Base-by-base conservation (phyloP, 2,797 vertebrate species). In the Aplochiton taeniatus region DNA sequence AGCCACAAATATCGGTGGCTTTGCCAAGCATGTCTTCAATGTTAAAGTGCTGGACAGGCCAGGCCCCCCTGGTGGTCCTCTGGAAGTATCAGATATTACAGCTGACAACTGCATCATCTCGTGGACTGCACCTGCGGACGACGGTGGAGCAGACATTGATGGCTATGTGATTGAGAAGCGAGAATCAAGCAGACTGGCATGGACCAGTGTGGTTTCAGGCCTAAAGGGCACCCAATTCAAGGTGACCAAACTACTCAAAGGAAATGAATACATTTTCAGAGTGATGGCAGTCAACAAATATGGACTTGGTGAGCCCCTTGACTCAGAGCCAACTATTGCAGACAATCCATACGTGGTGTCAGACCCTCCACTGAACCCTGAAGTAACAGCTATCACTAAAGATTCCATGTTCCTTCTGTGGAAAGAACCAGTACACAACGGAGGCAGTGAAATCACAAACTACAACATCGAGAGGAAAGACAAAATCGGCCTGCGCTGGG, bases 281-380 rank as follows among this genome's bases (percentile, higher is more conserved):
- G 95, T 98, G 56, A 97, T 99, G 95, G 97, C 97, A 76, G 92
- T 97, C 64, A 99, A 99, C 89, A 99, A 98, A 88, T 99, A 96
- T 0, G 98, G 98, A 72, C 74, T 95, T 78, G 98, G 98, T 45
- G 98, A 99, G 76, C 76, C 94, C 42, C 92, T 99, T 70, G 96
- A 98, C 76, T 98, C 98, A 69, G 93, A 94, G 44, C 93, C 96
- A 1, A 69, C 92, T 69, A 90, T 97, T 91, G 95, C 95, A 79
- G 93, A 95, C 61, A 94, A 98, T 86, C 98, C 98, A 48, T 98
- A 95, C 69, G 85, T 92, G 60, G 89, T 92, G 72, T 93, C 98
- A 69, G 95, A 95, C 88, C 92, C 94, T 74, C 98, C 98, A 71
- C 93, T 94, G 86, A 94, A 89, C 61, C 95, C 96, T 56, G 94